Evolutionary conservation across 2,113 vertebrate genomes (phyloP).

Genomic region (Oostethus manadensis): DNA sequence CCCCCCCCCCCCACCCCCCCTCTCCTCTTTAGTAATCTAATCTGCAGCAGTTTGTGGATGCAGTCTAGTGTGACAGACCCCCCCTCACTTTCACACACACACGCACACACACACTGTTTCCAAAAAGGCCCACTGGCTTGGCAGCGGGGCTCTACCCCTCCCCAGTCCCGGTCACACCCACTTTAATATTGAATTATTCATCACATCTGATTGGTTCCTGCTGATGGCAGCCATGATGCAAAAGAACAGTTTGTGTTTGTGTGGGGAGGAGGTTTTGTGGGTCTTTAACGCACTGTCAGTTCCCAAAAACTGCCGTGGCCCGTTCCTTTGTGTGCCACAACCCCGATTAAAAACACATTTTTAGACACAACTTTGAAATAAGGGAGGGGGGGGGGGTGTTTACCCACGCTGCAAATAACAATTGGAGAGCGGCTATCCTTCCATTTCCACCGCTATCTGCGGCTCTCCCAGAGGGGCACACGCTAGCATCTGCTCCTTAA

Average conservation of each 20-base stretch:
- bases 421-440: neutral
- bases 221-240: slow-evolving; percentile 63
- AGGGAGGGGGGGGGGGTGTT: no score
- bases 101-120: slow-evolving; percentile 40
- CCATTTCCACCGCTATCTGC: no score
- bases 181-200: slow-evolving; percentile 77
- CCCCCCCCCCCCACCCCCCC: slow-evolving; percentile 1
- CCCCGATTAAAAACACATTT: neutral
- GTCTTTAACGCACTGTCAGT: slow-evolving; percentile 31
- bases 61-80: slow-evolving; percentile 74
- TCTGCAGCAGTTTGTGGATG: slow-evolving; percentile 75
- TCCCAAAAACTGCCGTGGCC: slow-evolving; percentile 29
- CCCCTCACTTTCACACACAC: slow-evolving; percentile 43
- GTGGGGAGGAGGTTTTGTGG: neutral
- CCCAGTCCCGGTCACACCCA: slow-evolving; percentile 59
- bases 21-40: slow-evolving; percentile 72
- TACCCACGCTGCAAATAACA: neutral
- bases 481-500: slow-evolving; percentile 32
- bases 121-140: slow-evolving; percentile 65
- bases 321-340: neutral
- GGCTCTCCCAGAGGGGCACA: no score
- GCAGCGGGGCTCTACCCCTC: slow-evolving; percentile 33
- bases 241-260: slow-evolving; percentile 43
- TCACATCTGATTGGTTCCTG: slow-evolving; percentile 70
- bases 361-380: slow-evolving; percentile 26